phyloP scores from a whole-genome alignment of 2,888 invertebrate species.

The Aleiodes alternator region DNA sequence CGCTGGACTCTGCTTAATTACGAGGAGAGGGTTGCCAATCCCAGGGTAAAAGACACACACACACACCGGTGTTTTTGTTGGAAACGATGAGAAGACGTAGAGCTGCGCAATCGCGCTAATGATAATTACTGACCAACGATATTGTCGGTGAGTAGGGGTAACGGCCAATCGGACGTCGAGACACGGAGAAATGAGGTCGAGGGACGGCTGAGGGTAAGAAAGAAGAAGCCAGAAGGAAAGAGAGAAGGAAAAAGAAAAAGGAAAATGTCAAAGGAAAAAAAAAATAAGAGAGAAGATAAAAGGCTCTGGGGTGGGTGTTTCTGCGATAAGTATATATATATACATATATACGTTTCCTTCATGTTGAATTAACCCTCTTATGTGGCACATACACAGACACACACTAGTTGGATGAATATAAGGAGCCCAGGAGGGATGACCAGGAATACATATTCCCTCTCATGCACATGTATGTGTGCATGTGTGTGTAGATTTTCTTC shows the following conservation, averaged over 20 bases:
- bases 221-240: conserved; percentile 16
- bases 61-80: conserved; percentile 42
- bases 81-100: conserved; percentile 37
- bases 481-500: neutral
- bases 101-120: conserved; percentile 61
- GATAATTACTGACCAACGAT: conserved; percentile 72
- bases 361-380: neutral
- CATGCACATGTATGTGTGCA: neutral
- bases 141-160: conserved; percentile 51
- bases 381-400: neutral
- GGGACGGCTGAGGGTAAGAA: conserved; percentile 41
- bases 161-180: conserved; percentile 53
- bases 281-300: conserved; percentile 5
- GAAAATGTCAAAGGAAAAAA: conserved; percentile 9
- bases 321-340: conserved; percentile 28
- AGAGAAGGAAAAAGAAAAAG: conserved; percentile 16
- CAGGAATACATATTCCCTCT: neutral
- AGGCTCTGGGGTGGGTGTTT: conserved; percentile 4
- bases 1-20: conserved; percentile 67
- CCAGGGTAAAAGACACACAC: conserved; percentile 58
- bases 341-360: conserved; percentile 4
- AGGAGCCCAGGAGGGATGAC: neutral
- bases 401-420: neutral
- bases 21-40: conserved; percentile 69
- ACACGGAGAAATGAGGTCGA: conserved; percentile 43